Evolutionary conservation across 2,797 vertebrate genomes (phyloP).

Genomic region (Vipera latastei): DNA sequence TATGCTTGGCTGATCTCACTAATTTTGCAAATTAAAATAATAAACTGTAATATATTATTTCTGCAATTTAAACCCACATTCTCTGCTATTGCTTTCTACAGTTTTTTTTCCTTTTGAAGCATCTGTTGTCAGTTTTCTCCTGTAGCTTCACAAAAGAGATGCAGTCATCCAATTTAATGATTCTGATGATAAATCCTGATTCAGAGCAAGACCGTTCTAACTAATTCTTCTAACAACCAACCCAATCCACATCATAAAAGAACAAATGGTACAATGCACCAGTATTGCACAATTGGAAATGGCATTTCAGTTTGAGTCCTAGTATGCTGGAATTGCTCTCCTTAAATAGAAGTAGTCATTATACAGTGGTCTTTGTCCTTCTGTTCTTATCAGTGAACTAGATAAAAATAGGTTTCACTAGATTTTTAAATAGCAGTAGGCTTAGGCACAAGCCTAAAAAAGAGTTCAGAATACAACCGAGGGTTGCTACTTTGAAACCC

Average conservation of each 20-base stretch:
- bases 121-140: slow-evolving; percentile 2
- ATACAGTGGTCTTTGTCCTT: neutral
- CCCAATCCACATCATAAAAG: neutral
- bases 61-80: neutral
- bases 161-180: neutral
- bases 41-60: neutral
- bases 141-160: neutral
- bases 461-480: neutral
- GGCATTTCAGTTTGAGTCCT: neutral
- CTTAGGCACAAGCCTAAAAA: neutral
- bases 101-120: neutral
- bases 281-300: neutral
- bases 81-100: neutral
- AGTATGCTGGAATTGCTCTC: neutral
- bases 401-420: neutral
- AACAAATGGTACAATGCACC: neutral
- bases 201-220: neutral
- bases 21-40: neutral
- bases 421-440: neutral
- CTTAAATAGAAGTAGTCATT: neutral
- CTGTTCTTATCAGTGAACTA: neutral
- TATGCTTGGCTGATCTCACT: neutral
- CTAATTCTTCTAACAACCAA: neutral
- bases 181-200: neutral
- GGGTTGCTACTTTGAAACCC: neutral